phyloP scores from a whole-genome alignment of 1,140 invertebrate species.

The Eufriesea mexicana region DNA sequence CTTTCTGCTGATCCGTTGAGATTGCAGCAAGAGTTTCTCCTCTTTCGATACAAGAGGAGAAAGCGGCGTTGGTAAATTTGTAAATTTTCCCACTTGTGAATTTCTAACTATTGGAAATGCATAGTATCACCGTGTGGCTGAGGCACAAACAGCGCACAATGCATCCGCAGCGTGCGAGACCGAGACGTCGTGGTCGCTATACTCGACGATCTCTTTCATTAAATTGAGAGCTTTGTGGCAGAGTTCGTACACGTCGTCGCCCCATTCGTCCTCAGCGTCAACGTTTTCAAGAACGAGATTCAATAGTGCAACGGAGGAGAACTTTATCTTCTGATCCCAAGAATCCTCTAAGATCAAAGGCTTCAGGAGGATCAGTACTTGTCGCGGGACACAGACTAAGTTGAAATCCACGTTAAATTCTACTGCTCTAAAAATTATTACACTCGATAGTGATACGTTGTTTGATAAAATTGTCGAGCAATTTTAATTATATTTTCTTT shows the following conservation, averaged over 20 bases:
- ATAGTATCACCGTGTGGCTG: slow-evolving; percentile 37
- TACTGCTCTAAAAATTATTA: slow-evolving; percentile 38
- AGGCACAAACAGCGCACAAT: slow-evolving; percentile 50
- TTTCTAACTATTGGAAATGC: neutral
- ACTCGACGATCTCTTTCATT: slow-evolving; percentile 53
- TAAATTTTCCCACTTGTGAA: neutral
- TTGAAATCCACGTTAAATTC: slow-evolving; percentile 42
- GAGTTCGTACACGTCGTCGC: slow-evolving; percentile 30
- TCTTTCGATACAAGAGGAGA: neutral
- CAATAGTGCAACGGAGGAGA: slow-evolving; percentile 23
- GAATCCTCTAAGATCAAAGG: slow-evolving; percentile 23
- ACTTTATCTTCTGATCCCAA: slow-evolving; percentile 35
- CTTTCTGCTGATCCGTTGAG: neutral
- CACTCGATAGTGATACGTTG: neutral
- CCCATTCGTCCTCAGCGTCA: neutral
- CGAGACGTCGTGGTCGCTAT: slow-evolving; percentile 34
- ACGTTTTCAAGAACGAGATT: slow-evolving; percentile 44
- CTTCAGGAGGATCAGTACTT: slow-evolving; percentile 39
- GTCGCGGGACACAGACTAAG: slow-evolving; percentile 13
- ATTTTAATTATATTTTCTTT: neutral
- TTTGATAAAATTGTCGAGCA: neutral
- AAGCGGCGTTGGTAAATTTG: neutral
- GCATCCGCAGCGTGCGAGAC: slow-evolving; percentile 4
- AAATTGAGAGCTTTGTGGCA: slow-evolving; percentile 38
- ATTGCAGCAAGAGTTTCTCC: neutral